phyloP scores from a whole-genome alignment of 2,113 vertebrate genomes.

The Muscicapa adusta region DNA sequence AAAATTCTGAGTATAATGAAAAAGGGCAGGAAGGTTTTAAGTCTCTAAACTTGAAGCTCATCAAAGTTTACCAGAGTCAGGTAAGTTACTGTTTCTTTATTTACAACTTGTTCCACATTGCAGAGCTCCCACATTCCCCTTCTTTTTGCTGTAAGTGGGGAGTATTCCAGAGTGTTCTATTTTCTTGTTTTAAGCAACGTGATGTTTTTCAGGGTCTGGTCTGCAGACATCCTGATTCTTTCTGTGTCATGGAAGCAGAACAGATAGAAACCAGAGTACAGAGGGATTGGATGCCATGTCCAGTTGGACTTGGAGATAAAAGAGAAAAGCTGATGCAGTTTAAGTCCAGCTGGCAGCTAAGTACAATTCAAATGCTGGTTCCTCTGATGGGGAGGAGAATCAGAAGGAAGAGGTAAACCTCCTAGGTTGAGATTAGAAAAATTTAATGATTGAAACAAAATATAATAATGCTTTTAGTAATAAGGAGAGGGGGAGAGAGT shows the following conservation, averaged over 20 bases:
- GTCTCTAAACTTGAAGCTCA: background rate
- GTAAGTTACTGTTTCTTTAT: background rate
- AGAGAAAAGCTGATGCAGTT: background rate
- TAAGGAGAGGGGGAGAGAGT: background rate
- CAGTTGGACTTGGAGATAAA: background rate
- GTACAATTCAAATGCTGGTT: background rate
- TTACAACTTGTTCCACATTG: background rate
- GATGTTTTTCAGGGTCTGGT: background rate
- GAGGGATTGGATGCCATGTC: background rate
- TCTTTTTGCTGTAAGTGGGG: background rate
- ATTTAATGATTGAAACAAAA: background rate
- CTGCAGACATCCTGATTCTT: background rate
- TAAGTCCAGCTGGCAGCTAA: background rate
- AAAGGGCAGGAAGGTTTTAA: background rate
- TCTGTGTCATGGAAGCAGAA: background rate
- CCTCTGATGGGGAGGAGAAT: background rate
- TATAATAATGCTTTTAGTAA: background rate
- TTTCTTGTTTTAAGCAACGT: background rate
- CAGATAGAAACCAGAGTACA: background rate
- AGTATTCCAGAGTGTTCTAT: background rate
- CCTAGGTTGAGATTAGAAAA: background rate
- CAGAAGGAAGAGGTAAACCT: background rate
- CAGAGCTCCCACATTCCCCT: background rate
- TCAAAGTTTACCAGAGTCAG: background rate
- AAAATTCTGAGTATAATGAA: background rate